Conservation (phyloP, 2,113 vertebrate species). For the Entelurus aequoreus region DNA sequence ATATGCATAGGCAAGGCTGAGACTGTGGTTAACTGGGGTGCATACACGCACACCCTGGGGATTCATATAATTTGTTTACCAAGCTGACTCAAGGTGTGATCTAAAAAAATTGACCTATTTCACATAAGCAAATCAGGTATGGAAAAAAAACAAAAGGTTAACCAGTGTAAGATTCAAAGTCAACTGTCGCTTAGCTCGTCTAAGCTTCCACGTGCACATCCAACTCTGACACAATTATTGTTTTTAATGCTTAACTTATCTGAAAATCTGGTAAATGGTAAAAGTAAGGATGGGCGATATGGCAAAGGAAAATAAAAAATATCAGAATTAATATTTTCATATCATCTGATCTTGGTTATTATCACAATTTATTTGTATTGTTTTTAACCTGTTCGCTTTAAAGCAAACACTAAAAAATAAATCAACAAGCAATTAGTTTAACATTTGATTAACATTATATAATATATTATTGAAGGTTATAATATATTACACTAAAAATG, state of each 20-base stretch:
- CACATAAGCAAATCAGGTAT: slow-evolving; percentile 28
- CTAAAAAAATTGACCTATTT: slow-evolving; percentile 22
- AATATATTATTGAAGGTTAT: too few species aligned
- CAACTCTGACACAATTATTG: background rate
- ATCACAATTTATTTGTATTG: too few species aligned
- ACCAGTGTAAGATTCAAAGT: slow-evolving; percentile 36
- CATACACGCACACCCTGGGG: slow-evolving; percentile 57
- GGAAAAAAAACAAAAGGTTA: slow-evolving; percentile 14
- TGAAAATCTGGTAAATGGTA: too few species aligned
- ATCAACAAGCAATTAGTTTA: too few species aligned
- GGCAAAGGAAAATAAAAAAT: too few species aligned
- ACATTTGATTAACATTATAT: too few species aligned
- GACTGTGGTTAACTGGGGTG: slow-evolving; percentile 50
- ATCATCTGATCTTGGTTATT: too few species aligned
- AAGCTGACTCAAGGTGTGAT: slow-evolving; percentile 60
- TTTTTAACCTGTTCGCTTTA: too few species aligned
- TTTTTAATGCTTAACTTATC: background rate
- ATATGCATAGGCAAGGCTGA: slow-evolving; percentile 61
- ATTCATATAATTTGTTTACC: slow-evolving; percentile 70
- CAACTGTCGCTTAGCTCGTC: slow-evolving; percentile 50
- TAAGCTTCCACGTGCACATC: slow-evolving; percentile 19
- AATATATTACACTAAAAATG: too few species aligned
- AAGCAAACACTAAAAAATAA: too few species aligned
- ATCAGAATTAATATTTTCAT: too few species aligned
- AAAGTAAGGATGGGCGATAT: too few species aligned